phyloP scores from a whole-genome alignment of 2,113 vertebrate species.

The Tylochromis polylepis region DNA sequence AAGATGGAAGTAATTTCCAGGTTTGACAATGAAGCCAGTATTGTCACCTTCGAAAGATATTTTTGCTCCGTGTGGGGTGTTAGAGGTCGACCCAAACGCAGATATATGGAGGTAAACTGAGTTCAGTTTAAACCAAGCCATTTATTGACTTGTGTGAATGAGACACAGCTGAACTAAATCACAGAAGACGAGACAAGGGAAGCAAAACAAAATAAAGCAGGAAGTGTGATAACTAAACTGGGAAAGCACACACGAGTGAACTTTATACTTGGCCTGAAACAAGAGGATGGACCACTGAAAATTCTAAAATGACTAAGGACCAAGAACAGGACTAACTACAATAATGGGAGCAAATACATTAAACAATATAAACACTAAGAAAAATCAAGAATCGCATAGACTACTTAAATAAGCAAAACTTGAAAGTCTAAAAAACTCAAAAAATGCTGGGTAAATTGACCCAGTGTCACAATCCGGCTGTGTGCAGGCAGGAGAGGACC shows the following conservation, averaged over 20 bases:
- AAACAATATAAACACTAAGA: background rate
- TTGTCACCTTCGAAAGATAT: background rate
- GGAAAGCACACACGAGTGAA: fast-evolving
- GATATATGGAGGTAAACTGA: background rate
- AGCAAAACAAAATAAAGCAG: background rate
- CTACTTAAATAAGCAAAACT: background rate
- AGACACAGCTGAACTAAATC: background rate
- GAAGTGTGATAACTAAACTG: background rate
- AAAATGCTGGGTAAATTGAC: fast-evolving
- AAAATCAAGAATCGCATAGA: background rate
- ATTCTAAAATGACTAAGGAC: background rate
- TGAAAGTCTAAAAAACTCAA: background rate
- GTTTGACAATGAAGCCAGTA: background rate
- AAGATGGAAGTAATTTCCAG: background rate
- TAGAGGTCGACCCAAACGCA: background rate
- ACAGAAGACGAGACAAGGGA: background rate
- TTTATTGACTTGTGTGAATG: background rate
- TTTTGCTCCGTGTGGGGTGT: fast-evolving
- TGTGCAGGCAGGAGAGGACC: too few species aligned
- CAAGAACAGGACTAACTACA: background rate
- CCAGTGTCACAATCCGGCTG: too few species aligned
- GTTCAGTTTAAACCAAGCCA: background rate
- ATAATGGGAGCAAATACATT: fast-evolving
- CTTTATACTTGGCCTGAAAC: background rate
- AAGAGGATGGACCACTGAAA: background rate